Evolutionary conservation across 2,888 invertebrate genomes (phyloP).

Genomic region (Stegana nigrithorax): DNA sequence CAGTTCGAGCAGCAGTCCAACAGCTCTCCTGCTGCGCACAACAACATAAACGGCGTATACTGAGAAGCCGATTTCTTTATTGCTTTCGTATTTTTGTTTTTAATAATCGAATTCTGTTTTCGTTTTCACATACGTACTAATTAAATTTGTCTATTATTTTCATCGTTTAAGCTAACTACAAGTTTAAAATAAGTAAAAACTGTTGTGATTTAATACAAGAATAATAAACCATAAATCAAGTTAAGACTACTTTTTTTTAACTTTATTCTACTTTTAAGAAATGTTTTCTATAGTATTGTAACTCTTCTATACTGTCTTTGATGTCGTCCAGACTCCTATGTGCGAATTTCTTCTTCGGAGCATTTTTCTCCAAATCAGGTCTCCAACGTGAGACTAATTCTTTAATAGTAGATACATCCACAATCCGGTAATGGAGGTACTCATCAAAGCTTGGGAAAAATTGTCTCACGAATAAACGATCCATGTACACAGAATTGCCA

Average conservation of each 20-base stretch:
- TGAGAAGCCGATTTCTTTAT: conserved; percentile 62
- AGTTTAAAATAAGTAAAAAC: neutral
- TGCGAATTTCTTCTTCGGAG: conserved; percentile 74
- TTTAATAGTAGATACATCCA: conserved; percentile 93
- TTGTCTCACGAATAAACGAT: conserved; percentile 83
- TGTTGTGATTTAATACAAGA: neutral
- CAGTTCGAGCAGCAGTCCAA: conserved; percentile 36
- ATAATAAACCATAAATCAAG: conserved; percentile 14
- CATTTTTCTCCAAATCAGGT: conserved; percentile 71
- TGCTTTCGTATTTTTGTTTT: conserved; percentile 60
- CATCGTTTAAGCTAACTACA: neutral
- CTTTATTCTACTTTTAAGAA: conserved; percentile 13
- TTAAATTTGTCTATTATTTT: conserved; percentile 21
- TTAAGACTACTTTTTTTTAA: conserved; percentile 24
- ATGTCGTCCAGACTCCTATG: conserved; percentile 89
- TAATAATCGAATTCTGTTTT: conserved; percentile 61
- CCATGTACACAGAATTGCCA: conserved; percentile 90
- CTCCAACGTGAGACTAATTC: conserved; percentile 87
- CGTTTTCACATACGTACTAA: conserved; percentile 54
- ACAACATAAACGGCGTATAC: conserved; percentile 68
- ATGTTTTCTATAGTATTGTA: conserved; percentile 78
- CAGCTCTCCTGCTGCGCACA: conserved; percentile 59
- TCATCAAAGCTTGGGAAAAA: conserved; percentile 81
- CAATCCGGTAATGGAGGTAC: conserved; percentile 90
- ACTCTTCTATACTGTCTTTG: conserved; percentile 84